Conservation (phyloP, 2,888 invertebrate genomes). For the Blastobasis lacticolella region DNA sequence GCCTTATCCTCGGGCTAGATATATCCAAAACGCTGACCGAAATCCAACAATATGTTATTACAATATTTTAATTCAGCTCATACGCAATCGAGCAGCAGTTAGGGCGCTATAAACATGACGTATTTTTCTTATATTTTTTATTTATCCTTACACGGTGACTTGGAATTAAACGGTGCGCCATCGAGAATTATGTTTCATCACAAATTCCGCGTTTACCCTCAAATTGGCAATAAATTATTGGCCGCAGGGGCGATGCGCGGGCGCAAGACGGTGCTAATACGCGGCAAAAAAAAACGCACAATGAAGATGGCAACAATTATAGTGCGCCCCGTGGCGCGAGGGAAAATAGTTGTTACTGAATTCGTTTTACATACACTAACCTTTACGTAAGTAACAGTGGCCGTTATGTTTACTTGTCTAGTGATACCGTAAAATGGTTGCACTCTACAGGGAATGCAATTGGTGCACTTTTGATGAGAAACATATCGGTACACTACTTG, state of each 20-base stretch:
- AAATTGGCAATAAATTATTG: slow-evolving; percentile 56
- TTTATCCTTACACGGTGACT: slow-evolving; percentile 1
- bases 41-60: too few relatives aligned
- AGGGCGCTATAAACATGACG: not conserved
- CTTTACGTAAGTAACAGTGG: too few relatives aligned
- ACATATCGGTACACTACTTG: too few relatives aligned
- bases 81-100: not conserved
- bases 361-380: too few relatives aligned
- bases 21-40: too few relatives aligned
- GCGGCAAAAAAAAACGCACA: slow-evolving; percentile 34
- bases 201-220: slow-evolving; percentile 58
- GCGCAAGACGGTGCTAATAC: slow-evolving; percentile 46
- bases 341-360: too few relatives aligned
- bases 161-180: slow-evolving; percentile 18
- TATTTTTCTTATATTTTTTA: not conserved
- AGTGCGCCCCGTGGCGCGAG: not conserved
- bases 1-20: too few relatives aligned
- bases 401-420: too few relatives aligned
- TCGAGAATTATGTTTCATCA: slow-evolving; percentile 40
- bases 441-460: too few relatives aligned
- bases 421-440: too few relatives aligned
- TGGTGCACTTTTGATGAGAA: too few relatives aligned
- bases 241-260: slow-evolving; percentile 40
- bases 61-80: not conserved
- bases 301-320: slow-evolving; percentile 58